phyloP scores from a whole-genome alignment of 2,888 invertebrate genomes.

The Xestoiulus laeticollis region DNA sequence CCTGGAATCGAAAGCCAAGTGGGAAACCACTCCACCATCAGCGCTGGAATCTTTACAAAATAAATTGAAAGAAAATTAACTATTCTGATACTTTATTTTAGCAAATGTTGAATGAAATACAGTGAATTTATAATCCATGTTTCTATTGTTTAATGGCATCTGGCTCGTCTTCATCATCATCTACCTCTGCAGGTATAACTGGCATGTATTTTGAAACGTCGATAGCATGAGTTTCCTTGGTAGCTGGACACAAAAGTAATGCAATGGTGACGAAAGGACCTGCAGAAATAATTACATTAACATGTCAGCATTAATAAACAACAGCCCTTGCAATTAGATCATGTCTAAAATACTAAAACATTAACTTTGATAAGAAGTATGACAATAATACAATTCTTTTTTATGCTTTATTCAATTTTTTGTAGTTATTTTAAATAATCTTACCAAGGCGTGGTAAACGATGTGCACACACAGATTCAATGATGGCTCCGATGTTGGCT shows the following conservation, averaged over 20 bases:
- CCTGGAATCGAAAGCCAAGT: too few species aligned
- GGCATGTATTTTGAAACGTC: slow-evolving; percentile 49
- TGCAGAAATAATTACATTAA: not conserved
- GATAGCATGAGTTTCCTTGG: slow-evolving; percentile 67
- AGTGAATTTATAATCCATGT: not conserved
- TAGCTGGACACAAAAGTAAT: slow-evolving; percentile 67
- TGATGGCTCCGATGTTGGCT: slow-evolving; percentile 74
- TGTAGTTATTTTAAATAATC: too few species aligned
- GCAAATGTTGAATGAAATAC: not conserved
- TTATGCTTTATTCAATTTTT: too few species aligned
- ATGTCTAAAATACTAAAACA: too few species aligned
- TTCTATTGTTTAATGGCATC: not conserved
- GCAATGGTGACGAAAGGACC: slow-evolving; percentile 76
- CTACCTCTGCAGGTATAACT: not conserved
- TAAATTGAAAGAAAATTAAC: not conserved
- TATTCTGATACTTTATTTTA: not conserved
- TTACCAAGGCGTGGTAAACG: slow-evolving; percentile 73
- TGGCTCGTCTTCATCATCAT: slow-evolving; percentile 50
- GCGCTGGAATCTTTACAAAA: not conserved
- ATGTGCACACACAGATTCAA: slow-evolving; percentile 73
- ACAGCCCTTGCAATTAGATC: too few species aligned
- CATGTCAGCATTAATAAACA: too few species aligned
- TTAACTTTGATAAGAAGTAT: too few species aligned
- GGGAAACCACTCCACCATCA: too few species aligned
- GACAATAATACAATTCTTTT: too few species aligned